Base-by-base conservation (phyloP, 30 jellyfish, hydroid and myxozoan species). In the Mastigias papua region DNA sequence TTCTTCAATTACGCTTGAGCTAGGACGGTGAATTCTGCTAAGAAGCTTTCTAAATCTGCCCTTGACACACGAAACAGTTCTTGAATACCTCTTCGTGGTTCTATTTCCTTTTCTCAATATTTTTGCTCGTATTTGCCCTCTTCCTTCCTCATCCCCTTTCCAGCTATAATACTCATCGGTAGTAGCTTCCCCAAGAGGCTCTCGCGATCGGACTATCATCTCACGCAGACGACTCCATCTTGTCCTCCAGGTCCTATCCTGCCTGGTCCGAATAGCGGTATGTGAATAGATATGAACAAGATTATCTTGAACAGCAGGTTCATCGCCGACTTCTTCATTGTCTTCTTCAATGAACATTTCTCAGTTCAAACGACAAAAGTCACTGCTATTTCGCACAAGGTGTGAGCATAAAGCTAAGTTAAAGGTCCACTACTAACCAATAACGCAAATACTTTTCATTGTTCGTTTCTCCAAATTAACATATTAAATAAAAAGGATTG, bases 1-100 rank as follows among this genome's bases (percentile, higher is more conserved):
- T 16, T 72, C 86, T 34, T 1, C 85, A 32, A 68, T 66, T 7
- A 30, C n/a, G 7, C 25, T 51, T 3, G 76, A 57, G 31, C 35
- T 32, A 22, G 86, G 35, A 9, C 75, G 25, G 73, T 51, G 48
- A 0, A 48, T 51, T 69, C 86, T 54, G 29, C 62, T 57, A 22
- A 86, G 28, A 21, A 83, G 58, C 34, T 67, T 70, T 33, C 82
- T 23, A 26, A 83, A 67, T 16, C 73, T 49, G 0, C 70, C 63
- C 54, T 60, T 83, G 58, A 83, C 31, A 8, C 92, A 83, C 23
- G 86, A 83, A 15, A 71, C n/a, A 30, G 86, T 20, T 11, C 80
- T 54, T 22, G 30, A 6, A 25, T 37, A 2, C 9, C 37, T 25
- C 25, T 32, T 29, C 32, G 33, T 16, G 25, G 42, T 13, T n/a